Base-by-base conservation (phyloP, 1,140 invertebrate species). In the Drosophila aff. region DNA sequence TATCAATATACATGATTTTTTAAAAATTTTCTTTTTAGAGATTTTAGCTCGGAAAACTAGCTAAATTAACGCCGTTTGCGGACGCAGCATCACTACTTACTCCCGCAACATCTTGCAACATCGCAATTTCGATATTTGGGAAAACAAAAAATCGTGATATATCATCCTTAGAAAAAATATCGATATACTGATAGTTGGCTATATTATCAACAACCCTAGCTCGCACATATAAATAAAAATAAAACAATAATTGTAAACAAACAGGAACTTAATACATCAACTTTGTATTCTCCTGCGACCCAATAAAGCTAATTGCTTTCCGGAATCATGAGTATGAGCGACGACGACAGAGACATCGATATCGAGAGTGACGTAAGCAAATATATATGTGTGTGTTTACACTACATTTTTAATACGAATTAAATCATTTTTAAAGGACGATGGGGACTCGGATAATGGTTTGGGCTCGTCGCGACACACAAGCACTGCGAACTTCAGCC, bases 341-440 rank as follows among this genome's bases (percentile, higher is more conserved):
- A 97, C 93, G 97, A 98, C 93, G 97, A 98, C 93, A 95, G 96
- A 78, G 97, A 98, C 92, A 97, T 98, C 92, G 97, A 98, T 93
- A 97, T 98, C 80, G 97, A 98, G 94, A 98, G 97, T 94, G 97
- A 98, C 94, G 97, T 97, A 95, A 90, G 89, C 79, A 82, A 71
- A 31, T 18, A 23, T 18, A 38, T 18, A n/a, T n/a, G 38, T 36
- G 26, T 38, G 10, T 33, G 18, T 38, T 9, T 31, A 40, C 31
- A 11, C 57, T 13, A 16, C 7, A 28, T 43, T 28, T 40, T 36
- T 23, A 59, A 50, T 63, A 41, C 16, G 16, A 13, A 44, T 49
- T 59, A 41, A 28, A 61, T 49, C 2, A 13, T 7, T 16, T 40
- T 74, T 74, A 8, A 75, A 96, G 95, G 95, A 96, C 84, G 95